phyloP scores from a whole-genome alignment of 2,797 vertebrate species.

The Microtus obscurus region DNA sequence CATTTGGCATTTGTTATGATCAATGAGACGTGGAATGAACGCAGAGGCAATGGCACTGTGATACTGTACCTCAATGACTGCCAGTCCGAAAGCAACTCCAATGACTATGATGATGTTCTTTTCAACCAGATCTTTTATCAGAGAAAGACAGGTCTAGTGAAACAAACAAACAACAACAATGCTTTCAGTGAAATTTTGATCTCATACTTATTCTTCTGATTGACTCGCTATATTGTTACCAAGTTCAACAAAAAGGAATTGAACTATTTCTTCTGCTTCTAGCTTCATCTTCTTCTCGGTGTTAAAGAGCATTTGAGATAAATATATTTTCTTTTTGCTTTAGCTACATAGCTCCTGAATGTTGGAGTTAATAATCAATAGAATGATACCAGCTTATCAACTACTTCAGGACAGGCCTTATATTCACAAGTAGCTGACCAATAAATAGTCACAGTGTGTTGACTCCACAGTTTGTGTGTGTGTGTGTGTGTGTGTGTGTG shows the following conservation, averaged over 20 bases:
- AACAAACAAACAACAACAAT: background rate
- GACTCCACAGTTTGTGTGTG: no score
- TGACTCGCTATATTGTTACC: background rate
- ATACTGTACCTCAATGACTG: constrained; percentile 87
- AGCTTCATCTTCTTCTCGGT: background rate
- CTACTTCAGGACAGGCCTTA: background rate
- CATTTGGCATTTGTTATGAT: background rate
- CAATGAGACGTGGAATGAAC: background rate
- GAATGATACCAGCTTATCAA: no score
- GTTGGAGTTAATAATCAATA: background rate
- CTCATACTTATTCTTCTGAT: background rate
- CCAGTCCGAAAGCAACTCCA: constrained; percentile 88
- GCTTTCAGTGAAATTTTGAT: constrained; percentile 26
- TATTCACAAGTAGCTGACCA: background rate
- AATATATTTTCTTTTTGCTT: background rate
- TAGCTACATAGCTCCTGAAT: background rate
- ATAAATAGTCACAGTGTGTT: no score
- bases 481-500: no score
- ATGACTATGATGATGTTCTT: constrained; percentile 80
- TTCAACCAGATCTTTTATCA: constrained; percentile 53
- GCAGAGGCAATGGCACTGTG: background rate
- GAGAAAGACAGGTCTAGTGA: constrained; percentile 84
- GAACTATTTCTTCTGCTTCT: background rate
- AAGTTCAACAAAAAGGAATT: background rate
- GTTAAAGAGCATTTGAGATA: background rate